Base-by-base conservation (phyloP, 2,797 vertebrate genomes). In the Sebastes hubbsi region DNA sequence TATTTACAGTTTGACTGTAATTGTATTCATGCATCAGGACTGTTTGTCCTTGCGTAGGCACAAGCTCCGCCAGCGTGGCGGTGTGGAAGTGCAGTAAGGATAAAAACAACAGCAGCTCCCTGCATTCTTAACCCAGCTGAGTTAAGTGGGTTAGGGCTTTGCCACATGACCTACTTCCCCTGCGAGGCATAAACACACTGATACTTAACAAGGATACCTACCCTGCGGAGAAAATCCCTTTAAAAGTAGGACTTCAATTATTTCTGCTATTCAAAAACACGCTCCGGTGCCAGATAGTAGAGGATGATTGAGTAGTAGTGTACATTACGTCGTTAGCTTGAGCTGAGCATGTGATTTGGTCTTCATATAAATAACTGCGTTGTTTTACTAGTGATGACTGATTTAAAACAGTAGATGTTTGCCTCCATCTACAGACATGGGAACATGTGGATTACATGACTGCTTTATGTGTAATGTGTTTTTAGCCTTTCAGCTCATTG, bases 131-230 rank as follows among this genome's bases (percentile, higher is more conserved):
- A 85, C 79, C 86, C 73, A 78, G 72, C 83, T 42, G 80, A 86
- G 84, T 83, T 91, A 91, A 93, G 87, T 92, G 80, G 90, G 90
- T 91, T 92, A 90, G 82, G 80, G 91, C 89, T 91, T 91, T 91
- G 81, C 76, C 32, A 77, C 79, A 82, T 93, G 93, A 92, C 92
- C 92, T 88, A 91, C 82, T 91, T 91, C 87, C 87, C 22, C 36
- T 77, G 77, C 18, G 72, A 64, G 75, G 72, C 85, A 42, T 42
- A 89, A 85, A 87, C 80, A 83, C 77, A 78, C 56, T 68, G 76
- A 80, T 75, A 54, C 78, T 62, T 63, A 81, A 72, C 76, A 60
- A 66, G 77, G 77, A 88, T 79, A 77, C 83, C 81, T 81, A 78
- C 75, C 72, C 74, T 54, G 67, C 60, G 80, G 32, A 83, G 71